Evolutionary conservation across 2,888 invertebrate species (phyloP), one percentile per base, ranked within the genome.

Genomic region (Hirtodrosophila cameraria): DNA sequence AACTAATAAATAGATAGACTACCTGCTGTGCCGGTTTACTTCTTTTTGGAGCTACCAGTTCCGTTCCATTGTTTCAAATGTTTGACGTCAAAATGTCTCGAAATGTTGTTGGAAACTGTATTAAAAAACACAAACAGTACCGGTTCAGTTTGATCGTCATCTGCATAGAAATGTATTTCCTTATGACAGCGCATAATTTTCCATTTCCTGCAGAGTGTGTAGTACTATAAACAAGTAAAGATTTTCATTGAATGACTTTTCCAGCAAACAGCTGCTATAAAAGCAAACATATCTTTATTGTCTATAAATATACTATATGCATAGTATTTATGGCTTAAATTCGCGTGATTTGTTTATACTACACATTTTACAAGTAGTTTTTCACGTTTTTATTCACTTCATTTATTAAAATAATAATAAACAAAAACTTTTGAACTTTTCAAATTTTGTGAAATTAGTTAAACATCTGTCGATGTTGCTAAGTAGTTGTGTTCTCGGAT

Each of bases 1-100:
- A 31, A 60, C 48, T 11, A 33, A 23, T 23, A 20, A 38, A 25
- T 39, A 25, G 48, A 13, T 33, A 41, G 49, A 39, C 75, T 82
- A 80, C 80, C 86, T 79, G 80, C 80, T 81, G 80, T 83, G 80
- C 80, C 83, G 86, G 80, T 81, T 81, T 81, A 81, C 80, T 81
- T 81, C 33, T 45, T 76, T 72, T 60, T 74, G 69, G 70, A 43
- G 54, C 69, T 64, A 72, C 55, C 70, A 80, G 84, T 78, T 78
- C 78, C 78, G 84, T 80, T 80, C 61, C 52, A 18, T 28, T 36
- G 46, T 36, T 42, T 30, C 20, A 20, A 38, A 25, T 28, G 38
- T 38, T 50, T 82, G 83, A 79, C 79, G 79, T 82, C 79, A 62
- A 66, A 75, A 57, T 58, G 55, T 57, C 48, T 54, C 4, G 13